Percentiles rank a stretch among this genome's conserved stretches.
Conservation (phyloP, 2,888 invertebrate genomes). For the Synergus itoensis region DNA sequence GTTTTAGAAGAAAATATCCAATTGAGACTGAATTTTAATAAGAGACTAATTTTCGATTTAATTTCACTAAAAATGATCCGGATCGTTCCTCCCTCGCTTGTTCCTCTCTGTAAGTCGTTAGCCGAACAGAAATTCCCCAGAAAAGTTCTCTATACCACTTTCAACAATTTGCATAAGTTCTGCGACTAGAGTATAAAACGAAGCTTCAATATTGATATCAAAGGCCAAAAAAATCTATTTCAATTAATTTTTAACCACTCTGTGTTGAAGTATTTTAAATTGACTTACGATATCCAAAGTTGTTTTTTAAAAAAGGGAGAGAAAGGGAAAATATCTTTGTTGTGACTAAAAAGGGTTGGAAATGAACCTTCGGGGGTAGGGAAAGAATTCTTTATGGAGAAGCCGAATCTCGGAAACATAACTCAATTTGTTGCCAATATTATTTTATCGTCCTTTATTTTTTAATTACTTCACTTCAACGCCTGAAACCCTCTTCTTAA, state of each 20-base stretch:
- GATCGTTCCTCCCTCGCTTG: slow-evolving; percentile 47
- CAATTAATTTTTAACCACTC: not conserved
- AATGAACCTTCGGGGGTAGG: too few species aligned
- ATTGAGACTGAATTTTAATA: slow-evolving; percentile 75
- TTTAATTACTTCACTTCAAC: slow-evolving; percentile 74
- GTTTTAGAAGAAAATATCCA: slow-evolving; percentile 47
- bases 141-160: slow-evolving; percentile 41
- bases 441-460: slow-evolving; percentile 75
- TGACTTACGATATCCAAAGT: too few species aligned
- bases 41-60: slow-evolving; percentile 76
- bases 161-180: slow-evolving; percentile 33
- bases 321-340: too few species aligned
- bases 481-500: slow-evolving; percentile 60
- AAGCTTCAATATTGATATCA: not conserved
- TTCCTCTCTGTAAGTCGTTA: slow-evolving; percentile 42
- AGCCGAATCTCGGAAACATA: slow-evolving; percentile 48
- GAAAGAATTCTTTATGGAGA: too few species aligned
- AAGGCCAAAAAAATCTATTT: slow-evolving; percentile 1
- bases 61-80: slow-evolving; percentile 76
- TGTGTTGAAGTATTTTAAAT: too few species aligned
- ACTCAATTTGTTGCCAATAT: slow-evolving; percentile 76
- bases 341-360: not conserved
- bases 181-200: slow-evolving; percentile 14
- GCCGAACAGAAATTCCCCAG: slow-evolving; percentile 37
- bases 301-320: too few species aligned